Percentiles rank a stretch among this genome's conserved stretches.
phyloP scores from a whole-genome alignment of 2,797 vertebrate species.

The Sebastes cheni region DNA sequence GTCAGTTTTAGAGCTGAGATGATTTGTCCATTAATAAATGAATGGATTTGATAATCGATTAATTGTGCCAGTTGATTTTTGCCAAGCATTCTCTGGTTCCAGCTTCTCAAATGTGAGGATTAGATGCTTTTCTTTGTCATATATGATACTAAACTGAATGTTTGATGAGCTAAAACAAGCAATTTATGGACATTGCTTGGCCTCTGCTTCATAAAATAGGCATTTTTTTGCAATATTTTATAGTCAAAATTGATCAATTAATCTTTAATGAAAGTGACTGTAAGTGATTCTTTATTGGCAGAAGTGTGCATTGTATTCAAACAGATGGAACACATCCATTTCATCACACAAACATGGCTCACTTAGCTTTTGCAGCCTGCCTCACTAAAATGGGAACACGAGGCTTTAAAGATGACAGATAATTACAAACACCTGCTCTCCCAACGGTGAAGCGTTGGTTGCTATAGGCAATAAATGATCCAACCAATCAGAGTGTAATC shows the following conservation, averaged over 20 bases:
- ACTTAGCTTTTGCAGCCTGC: not conserved
- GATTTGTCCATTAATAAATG: not conserved
- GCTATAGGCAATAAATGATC: slow-evolving; percentile 59
- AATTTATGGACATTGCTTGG: no score
- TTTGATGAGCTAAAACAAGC: not conserved
- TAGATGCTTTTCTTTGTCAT: not conserved
- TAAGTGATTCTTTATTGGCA: not conserved
- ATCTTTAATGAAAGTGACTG: not conserved
- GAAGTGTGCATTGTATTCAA: not conserved
- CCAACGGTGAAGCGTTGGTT: slow-evolving; percentile 7
- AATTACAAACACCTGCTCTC: slow-evolving; percentile 62
- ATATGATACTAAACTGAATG: not conserved
- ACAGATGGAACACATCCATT: not conserved
- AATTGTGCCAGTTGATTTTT: not conserved
- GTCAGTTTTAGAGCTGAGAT: not conserved
- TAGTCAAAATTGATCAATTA: not conserved
- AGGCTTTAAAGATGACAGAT: slow-evolving; percentile 39
- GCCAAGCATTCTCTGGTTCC: not conserved
- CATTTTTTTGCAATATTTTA: not conserved
- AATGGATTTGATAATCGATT: not conserved
- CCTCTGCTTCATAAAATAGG: not conserved
- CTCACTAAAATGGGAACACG: slow-evolving; percentile 6
- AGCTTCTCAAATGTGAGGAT: not conserved
- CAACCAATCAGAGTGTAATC: slow-evolving; percentile 49
- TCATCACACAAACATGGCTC: not conserved